These are phyloP conservation scores for Pocillopora meandrina DNA, from an alignment of 92 coral and sea anemone species.

Conservation along the genomic window DNA sequence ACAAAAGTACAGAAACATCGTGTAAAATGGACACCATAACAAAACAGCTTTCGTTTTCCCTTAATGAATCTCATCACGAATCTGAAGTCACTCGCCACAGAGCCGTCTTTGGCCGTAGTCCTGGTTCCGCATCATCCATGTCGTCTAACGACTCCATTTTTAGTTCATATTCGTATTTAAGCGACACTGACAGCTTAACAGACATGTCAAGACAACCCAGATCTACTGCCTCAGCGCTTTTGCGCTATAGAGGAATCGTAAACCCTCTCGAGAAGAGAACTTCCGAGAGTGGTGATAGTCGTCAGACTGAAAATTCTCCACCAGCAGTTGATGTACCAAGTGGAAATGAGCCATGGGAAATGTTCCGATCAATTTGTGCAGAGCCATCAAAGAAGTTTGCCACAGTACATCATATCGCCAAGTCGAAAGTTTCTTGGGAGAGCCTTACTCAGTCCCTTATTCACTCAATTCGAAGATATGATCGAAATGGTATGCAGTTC, in stretches of 20 bases:
- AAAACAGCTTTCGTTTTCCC: constrained; percentile 33
- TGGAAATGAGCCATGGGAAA: constrained; percentile 93
- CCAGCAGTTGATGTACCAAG: constrained; percentile 42
- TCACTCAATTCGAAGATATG: constrained; percentile 77
- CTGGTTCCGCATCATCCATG: neutral
- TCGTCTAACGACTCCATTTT: neutral
- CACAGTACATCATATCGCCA: constrained; percentile 70
- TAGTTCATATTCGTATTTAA: neutral
- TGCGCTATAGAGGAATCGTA: constrained; percentile 74
- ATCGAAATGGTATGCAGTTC: constrained; percentile 66
- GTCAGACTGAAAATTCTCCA: constrained; percentile 6
- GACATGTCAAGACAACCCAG: constrained; percentile 79
- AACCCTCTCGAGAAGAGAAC: constrained; percentile 1
- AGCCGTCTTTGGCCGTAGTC: neutral
- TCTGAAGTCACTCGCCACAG: neutral
- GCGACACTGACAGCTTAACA: neutral
- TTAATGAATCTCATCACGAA: neutral
- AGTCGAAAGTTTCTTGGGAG: constrained; percentile 81
- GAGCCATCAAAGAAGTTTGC: constrained; percentile 87
- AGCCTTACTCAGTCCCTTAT: constrained; percentile 70
- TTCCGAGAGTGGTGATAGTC: constrained; percentile 20
- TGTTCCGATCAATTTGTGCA: constrained; percentile 80
- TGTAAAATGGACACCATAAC: constrained; percentile 24
- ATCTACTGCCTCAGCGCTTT: constrained; percentile 72
- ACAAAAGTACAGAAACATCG: neutral